Conservation (phyloP, 2,888 invertebrate species). For the Hydraecia micacea region DNA sequence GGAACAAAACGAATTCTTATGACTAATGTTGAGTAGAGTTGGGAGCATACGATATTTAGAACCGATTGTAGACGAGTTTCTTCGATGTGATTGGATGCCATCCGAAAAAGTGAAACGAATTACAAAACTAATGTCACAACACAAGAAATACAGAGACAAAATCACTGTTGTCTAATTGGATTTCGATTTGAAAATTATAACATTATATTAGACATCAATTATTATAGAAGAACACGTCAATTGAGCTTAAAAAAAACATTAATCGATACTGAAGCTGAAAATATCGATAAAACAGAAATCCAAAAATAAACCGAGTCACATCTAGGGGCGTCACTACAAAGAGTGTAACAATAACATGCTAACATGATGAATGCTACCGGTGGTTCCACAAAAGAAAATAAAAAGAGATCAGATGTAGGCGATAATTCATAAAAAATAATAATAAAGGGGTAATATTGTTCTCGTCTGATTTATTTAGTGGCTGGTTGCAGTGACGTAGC, state of each 20-base stretch:
- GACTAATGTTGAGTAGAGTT: constrained; percentile 77
- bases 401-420: constrained; percentile 81
- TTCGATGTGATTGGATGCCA: not conserved
- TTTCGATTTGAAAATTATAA: not conserved
- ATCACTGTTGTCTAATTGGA: not conserved
- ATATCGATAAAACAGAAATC: constrained; percentile 43
- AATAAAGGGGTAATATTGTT: constrained; percentile 84
- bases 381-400: constrained; percentile 80
- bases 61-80: not conserved
- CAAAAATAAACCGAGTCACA: constrained; percentile 50
- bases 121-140: not conserved
- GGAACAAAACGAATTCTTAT: constrained; percentile 83
- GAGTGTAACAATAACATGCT: constrained; percentile 80
- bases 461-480: constrained; percentile 78
- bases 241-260: not conserved
- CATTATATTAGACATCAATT: not conserved
- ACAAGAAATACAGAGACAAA: not conserved
- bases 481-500: constrained; percentile 59
- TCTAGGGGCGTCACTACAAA: constrained; percentile 74
- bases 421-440: constrained; percentile 87
- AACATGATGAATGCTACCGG: constrained; percentile 85
- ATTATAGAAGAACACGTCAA: not conserved
- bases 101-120: not conserved
- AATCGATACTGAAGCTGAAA: constrained; percentile 20
- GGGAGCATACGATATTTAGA: constrained; percentile 32